Base-by-base conservation (phyloP, 2,797 vertebrate genomes). In the Hemitrygon akajei region DNA sequence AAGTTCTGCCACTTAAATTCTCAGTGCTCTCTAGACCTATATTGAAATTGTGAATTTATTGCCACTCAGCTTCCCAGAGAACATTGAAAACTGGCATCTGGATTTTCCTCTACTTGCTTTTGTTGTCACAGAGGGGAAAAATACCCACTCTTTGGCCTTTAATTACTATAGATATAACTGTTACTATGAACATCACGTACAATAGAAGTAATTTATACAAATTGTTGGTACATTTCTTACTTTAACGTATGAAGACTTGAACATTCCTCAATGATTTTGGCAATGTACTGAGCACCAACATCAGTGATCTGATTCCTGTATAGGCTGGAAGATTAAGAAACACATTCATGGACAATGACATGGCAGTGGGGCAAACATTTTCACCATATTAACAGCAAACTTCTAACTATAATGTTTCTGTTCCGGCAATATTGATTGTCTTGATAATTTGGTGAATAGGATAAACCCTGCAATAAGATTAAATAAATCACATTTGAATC, bases 241-340 rank as follows among this genome's bases (percentile, higher is more conserved):
- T 99, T 99, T n/a, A 99, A 94, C 0, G 96, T 95, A 18, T 93
- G 96, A 94, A 99, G 96, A 94, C 96, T 96, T 93, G 97, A 97
- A 94, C 98, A 99, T 94, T 98, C 97, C 75, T 98, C 97, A 94
- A 99, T 97, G 91, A 99, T 97, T 94, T 96, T 97, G 95, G 98
- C 98, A 7, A 99, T 94, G 0, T 97, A 97, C 93, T 95, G 96
- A 94, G 98, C 98, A 96, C 98, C 98, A 0, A 96, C 94, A 75
- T 99, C 98, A 6, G 98, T 99, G 96, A 99, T 98, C 93, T 97
- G 96, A 95, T 99, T 99, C 96, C 96, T 98, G 96, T 99, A 99
- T 92, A 99, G 97, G 76, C 98, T 99, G 96, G 60, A 77, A 94
- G 94, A 63, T 79, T 9, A 94, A 93, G 71, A 93, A 3, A 2